Evolutionary conservation across 1,140 invertebrate genomes (phyloP), one percentile per base, ranked within the genome.

Genomic region (Venustaconcha ellipsiformis): DNA sequence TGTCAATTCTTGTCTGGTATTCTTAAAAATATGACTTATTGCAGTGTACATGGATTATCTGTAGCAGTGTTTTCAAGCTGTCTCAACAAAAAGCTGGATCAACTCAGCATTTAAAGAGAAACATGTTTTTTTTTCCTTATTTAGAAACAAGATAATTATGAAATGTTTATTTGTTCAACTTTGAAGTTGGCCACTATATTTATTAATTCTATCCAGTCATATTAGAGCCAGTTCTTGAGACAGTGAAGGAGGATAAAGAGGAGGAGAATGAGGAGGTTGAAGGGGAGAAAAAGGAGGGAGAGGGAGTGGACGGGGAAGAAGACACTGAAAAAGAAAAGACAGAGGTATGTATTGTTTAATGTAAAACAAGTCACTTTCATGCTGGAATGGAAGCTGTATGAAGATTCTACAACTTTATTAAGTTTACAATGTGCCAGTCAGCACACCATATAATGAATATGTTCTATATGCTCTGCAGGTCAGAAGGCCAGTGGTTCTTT

Each of bases 281-380:
- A 71, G 74, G 79, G 14, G 76, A 79, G 66, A 80, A 83, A 58
- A 74, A 77, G 71, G 75, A 79, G 30, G 72, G 79, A 69, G 80
- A 80, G 64, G 83, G 76, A 30, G 80, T 77, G 63, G 80, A 78
- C 67, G 76, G 26, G 65, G 78, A 82, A 48, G 79, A 80, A 60
- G 78, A 64, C 18, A 78, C 30, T 14, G 63, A 76, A 8, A 77
- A 77, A 60, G 75, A 77, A 63, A 70, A 77, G 62, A 77, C 75
- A 17, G 75, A 72, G 75, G 75, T 76, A 76, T 20, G 6, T 18
- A n/a, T 23, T 62, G 8, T n/a, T 62, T 62, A 62, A n/a, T 14
- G 13, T 23, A n/a, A 18, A n/a, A 62, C 18, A n/a, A 11, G 8
- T 14, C 8, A 62, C 13, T 23, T 14, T 23, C 8, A 14, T 14